Percentiles rank a stretch among this genome's conserved stretches.
These are phyloP conservation scores for Zaprionus ornatus DNA, from an alignment of 1,140 invertebrate species.

Conservation along the genomic window DNA sequence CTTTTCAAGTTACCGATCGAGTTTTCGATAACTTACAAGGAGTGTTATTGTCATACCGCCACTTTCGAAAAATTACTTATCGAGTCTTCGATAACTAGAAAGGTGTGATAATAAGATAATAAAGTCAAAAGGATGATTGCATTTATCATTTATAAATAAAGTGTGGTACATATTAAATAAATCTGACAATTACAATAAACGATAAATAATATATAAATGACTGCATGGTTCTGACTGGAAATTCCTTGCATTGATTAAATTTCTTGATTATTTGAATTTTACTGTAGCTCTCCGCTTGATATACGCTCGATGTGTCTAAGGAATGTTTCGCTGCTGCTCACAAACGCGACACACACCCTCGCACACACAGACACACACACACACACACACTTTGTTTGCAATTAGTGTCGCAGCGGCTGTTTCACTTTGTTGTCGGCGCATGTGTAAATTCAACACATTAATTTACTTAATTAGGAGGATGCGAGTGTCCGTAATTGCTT, in stretches of 20 bases:
- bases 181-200: not conserved
- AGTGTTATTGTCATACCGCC: too few species aligned
- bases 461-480: slow-evolving; percentile 78
- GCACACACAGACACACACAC: not conserved
- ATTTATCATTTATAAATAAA: not conserved
- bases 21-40: too few species aligned
- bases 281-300: slow-evolving; percentile 3
- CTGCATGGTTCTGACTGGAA: not conserved
- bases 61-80: too few species aligned
- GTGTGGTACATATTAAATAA: not conserved
- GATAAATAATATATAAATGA: not conserved
- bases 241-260: not conserved
- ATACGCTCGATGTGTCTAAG: slow-evolving; percentile 16
- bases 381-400: slow-evolving; percentile 67
- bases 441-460: slow-evolving; percentile 77
- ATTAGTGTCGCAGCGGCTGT: slow-evolving; percentile 80
- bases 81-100: too few species aligned
- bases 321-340: not conserved
- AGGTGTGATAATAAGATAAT: too few species aligned
- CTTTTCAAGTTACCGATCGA: too few species aligned
- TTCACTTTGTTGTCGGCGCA: slow-evolving; percentile 65
- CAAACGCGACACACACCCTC: slow-evolving; percentile 2
- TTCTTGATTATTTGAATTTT: slow-evolving; percentile 11
- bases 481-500: slow-evolving; percentile 76
- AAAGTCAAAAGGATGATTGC: too few species aligned